Base-by-base conservation (phyloP, 1,140 invertebrate species). In the Achatina immaculata region DNA sequence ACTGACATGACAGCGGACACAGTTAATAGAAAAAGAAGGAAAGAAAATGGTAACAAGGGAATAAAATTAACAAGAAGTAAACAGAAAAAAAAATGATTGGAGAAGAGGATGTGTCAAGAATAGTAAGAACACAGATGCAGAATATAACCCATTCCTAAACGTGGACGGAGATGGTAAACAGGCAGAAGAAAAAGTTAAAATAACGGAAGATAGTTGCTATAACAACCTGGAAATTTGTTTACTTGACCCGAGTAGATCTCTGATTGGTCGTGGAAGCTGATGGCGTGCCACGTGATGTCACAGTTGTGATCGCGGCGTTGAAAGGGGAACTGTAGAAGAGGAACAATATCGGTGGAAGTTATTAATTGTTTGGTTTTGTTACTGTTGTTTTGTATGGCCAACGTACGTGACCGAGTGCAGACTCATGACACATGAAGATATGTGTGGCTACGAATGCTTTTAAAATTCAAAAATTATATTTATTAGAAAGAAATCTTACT, bases 151-250 rank as follows among this genome's bases (percentile, higher is more conserved):
- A n/a, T n/a, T n/a, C n/a, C n/a, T n/a, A n/a, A n/a, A n/a, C n/a
- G n/a, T n/a, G n/a, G n/a, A n/a, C n/a, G n/a, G n/a, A n/a, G n/a
- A n/a, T n/a, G n/a, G n/a, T n/a, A n/a, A n/a, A n/a, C n/a, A n/a
- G n/a, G n/a, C n/a, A n/a, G n/a, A n/a, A n/a, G n/a, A n/a, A n/a
- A n/a, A n/a, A n/a, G n/a, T n/a, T n/a, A n/a, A n/a, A n/a, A n/a
- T n/a, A n/a, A n/a, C n/a, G n/a, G n/a, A n/a, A n/a, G n/a, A n/a
- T n/a, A n/a, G n/a, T n/a, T n/a, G n/a, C n/a, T n/a, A n/a, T n/a
- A n/a, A n/a, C n/a, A n/a, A 90, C 89, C 88, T 85, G 89, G 89
- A 84, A 89, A 90, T 81, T 92, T 92, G 84, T 92, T 92, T 9
- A 92, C 90, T 78, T 86, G 86, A 0, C 90, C 90, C 11, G 86